These are phyloP conservation scores for Phenganax marumi DNA, from an alignment of 92 coral and sea anemone species.

Conservation along the genomic window DNA sequence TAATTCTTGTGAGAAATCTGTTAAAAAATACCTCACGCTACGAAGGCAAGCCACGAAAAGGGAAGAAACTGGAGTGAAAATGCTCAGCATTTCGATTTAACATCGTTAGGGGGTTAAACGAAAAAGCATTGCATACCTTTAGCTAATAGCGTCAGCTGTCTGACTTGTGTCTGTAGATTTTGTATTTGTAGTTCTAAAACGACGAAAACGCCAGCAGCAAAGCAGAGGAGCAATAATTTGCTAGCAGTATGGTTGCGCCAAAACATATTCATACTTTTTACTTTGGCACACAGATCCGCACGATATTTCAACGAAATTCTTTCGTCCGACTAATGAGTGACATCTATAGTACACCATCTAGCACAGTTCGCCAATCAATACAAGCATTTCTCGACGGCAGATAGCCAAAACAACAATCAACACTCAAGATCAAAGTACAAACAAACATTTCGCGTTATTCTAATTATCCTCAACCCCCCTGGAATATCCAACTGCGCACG, in stretches of 20 bases:
- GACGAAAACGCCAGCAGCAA: constrained; percentile 33
- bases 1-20: not conserved
- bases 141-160: not conserved
- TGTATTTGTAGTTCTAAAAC: constrained; percentile 78
- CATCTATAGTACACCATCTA: constrained; percentile 1
- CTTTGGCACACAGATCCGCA: not conserved
- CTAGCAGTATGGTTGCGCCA: constrained; percentile 21
- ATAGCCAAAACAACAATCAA: too few relatives aligned
- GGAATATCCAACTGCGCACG: too few relatives aligned
- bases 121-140: constrained; percentile 26
- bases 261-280: not conserved
- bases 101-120: constrained; percentile 43
- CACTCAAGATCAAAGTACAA: too few relatives aligned
- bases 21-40: not conserved
- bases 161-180: constrained; percentile 37
- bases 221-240: constrained; percentile 2
- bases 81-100: constrained; percentile 36
- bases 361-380: not conserved
- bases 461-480: too few relatives aligned
- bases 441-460: too few relatives aligned
- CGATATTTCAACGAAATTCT: not conserved
- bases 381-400: too few relatives aligned
- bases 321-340: not conserved
- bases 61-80: not conserved
- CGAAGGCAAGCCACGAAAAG: not conserved